Evolutionary conservation across 1,140 invertebrate species (phyloP), one percentile per base, ranked within the genome.

Genomic region (Drosophila nasuta): DNA sequence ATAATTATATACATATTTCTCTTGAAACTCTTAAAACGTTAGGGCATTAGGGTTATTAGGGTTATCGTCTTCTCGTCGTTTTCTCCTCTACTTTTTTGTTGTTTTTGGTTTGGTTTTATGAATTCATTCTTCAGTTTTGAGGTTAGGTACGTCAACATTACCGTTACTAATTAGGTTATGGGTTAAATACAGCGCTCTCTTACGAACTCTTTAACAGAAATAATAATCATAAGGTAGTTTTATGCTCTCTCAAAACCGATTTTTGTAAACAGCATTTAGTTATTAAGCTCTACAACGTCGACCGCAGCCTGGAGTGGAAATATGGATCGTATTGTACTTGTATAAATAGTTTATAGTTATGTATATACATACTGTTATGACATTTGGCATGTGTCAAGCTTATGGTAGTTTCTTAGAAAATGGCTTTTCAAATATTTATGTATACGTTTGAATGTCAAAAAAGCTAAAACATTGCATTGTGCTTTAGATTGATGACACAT

Each of bases 41-140:
- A 91, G 91, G 91, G 88, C 65, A 81, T 72, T 88, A 92, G 91
- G 91, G 91, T 85, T 82, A 91, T 60, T 92, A 92, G 91, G 91
- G 58, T 41, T 74, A 60, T 69, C 25, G 28, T 52, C 46, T 58
- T 66, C 41, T 74, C 56, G 57, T 69, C 43, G 60, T 70, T 56
- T 70, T 58, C 35, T 58, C 43, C 64, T 48, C 38, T 41, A 8
- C 33, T 63, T 28, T 11, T 63, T 7, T 38, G 17, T 33, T 48
- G 20, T 30, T 1, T 20, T 30, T 5, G n/a, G n/a, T 1, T 52
- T 38, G 35, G 35, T 38, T 38, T 38, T 38, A 38, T 38, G 35
- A 38, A 45, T 66, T 28, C 20, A 10, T 51, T 62, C 13, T 46
- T 13, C 33, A 13, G 17, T 33, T 68, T 77, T 83, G 86, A 91